Conservation (phyloP, 2,888 invertebrate genomes). For the Spisula subtruncata region DNA sequence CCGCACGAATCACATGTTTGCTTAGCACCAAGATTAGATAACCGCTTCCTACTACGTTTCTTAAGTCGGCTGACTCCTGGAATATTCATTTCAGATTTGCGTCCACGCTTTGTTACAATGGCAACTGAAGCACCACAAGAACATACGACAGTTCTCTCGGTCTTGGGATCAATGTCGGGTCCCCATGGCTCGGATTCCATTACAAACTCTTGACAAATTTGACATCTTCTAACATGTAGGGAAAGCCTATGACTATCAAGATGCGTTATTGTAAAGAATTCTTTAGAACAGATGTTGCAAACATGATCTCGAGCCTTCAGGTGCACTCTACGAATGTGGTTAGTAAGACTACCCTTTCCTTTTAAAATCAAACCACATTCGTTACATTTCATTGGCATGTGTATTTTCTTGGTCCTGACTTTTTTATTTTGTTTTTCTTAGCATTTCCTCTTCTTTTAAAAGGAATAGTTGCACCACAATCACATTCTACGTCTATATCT, state of each 20-base stretch:
- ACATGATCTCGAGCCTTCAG: conserved; percentile 18
- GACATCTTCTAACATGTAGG: conserved; percentile 43
- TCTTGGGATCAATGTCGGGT: conserved; percentile 27
- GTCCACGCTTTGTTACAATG: conserved; percentile 45
- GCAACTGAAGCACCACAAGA: conserved; percentile 43
- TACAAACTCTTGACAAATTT: conserved; percentile 40
- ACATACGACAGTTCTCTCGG: conserved; percentile 36
- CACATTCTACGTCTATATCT: not conserved
- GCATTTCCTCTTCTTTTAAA: conserved; percentile 15
- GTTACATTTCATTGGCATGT: conserved; percentile 35
- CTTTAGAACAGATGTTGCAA: conserved; percentile 37
- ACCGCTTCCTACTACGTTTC: not conserved
- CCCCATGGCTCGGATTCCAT: conserved; percentile 50
- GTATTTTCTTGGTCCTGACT: not conserved
- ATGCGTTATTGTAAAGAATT: conserved; percentile 31
- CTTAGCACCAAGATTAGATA: not conserved
- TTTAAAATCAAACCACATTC: conserved; percentile 41
- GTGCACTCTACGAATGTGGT: conserved; percentile 44
- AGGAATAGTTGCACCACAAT: conserved; percentile 34
- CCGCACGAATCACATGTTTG: conserved; percentile 51
- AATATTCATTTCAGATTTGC: conserved; percentile 20
- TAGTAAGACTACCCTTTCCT: conserved; percentile 29
- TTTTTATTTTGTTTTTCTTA: not conserved
- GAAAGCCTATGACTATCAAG: conserved; percentile 38
- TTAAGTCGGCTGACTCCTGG: conserved; percentile 1